A percentile compares a stretch with the other conserved stretches of the same genome.
Conservation (phyloP, 1,140 invertebrate genomes). For the Tetramorium parvispinum region DNA sequence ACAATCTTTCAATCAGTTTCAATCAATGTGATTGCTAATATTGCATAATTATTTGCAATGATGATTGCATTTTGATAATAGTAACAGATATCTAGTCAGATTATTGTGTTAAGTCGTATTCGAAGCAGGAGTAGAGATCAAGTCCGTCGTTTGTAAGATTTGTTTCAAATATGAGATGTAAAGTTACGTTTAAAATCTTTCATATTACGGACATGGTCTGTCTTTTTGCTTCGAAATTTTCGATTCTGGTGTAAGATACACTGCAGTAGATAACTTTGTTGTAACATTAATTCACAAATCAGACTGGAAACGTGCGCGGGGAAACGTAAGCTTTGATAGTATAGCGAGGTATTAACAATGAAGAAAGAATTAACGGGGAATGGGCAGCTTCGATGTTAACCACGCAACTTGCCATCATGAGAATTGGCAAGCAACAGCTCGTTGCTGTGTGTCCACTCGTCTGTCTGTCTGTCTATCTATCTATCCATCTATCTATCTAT, state of each 20-base stretch:
- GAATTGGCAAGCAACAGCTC: slow-evolving; percentile 22
- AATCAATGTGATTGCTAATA: background rate
- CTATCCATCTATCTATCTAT: background rate
- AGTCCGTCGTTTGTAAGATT: background rate
- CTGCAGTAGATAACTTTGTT: background rate
- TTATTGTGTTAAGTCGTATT: slow-evolving; percentile 7
- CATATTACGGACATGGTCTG: background rate
- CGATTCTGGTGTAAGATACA: background rate
- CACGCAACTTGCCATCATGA: slow-evolving; percentile 46
- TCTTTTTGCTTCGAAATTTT: slow-evolving; percentile 14
- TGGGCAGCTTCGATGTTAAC: slow-evolving; percentile 33
- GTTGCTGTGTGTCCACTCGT: slow-evolving; percentile 1
- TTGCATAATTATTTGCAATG: background rate
- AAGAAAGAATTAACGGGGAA: slow-evolving; percentile 1
- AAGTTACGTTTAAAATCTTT: background rate
- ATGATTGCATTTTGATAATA: background rate
- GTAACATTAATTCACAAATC: slow-evolving; percentile 1
- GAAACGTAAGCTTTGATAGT: slow-evolving; percentile 23
- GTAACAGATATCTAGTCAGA: background rate
- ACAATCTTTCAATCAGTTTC: background rate
- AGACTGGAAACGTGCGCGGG: background rate
- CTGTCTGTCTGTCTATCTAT: slow-evolving; percentile 20
- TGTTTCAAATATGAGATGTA: background rate
- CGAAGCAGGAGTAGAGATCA: background rate
- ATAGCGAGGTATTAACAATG: background rate